Evolutionary conservation across 2,797 vertebrate genomes (phyloP).

Genomic region (Mus minutoides): DNA sequence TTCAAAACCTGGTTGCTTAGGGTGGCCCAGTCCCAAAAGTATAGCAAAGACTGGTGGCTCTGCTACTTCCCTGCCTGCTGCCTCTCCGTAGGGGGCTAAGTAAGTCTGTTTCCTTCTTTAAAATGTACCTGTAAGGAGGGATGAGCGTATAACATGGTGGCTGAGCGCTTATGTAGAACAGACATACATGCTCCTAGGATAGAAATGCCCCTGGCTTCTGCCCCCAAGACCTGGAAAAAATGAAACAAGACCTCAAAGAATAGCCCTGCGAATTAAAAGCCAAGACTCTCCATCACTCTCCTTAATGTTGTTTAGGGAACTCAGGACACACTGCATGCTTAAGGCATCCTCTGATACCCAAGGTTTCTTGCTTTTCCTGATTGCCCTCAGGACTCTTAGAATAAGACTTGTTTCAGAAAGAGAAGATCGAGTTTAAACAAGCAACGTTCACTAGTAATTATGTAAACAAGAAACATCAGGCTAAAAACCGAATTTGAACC

Average conservation of each 20-base stretch:
- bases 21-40: neutral
- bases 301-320: neutral
- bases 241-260: slow-evolving; percentile 40
- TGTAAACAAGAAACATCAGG: slow-evolving; percentile 19
- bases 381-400: neutral
- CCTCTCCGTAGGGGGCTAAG: neutral
- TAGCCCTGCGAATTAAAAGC: neutral
- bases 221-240: neutral
- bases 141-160: neutral
- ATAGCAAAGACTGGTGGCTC: neutral
- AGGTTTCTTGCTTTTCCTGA: neutral
- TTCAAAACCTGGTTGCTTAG: neutral
- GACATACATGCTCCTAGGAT: neutral
- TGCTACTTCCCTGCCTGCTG: too few species aligned
- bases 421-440: slow-evolving; percentile 61
- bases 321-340: neutral
- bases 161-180: neutral
- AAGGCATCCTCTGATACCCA: neutral
- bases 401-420: neutral
- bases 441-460: slow-evolving; percentile 59
- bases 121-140: neutral
- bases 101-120: neutral
- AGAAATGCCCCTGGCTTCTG: neutral
- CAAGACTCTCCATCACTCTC: neutral
- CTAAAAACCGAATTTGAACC: slow-evolving; percentile 67